Evolutionary conservation across 2,113 vertebrate species (phyloP), one percentile per base, ranked within the genome.

Genomic region (Tachysurus vachellii): DNA sequence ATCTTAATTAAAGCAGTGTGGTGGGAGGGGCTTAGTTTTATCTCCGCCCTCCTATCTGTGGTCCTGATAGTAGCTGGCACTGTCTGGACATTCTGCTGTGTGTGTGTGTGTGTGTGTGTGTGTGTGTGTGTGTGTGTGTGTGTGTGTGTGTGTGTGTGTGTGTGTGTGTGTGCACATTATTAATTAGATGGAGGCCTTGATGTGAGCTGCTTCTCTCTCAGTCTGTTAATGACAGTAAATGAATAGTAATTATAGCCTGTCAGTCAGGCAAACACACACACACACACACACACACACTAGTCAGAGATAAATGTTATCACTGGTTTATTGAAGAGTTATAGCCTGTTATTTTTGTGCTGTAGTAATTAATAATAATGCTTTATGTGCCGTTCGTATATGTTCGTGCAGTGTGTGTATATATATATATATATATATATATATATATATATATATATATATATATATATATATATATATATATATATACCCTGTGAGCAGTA

Each of bases 111-210:
- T 77, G 47, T 77, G 50, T 53, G 23, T 79, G 50, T 77, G 75
- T 44, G 31, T 86, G 59, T 80, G 75, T 64, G 73, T 54, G 75
- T 76, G 70, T 47, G 21, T 73, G 10, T 61, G 56, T 36, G 26
- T 61, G 17, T 85, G 70, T 28, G 73, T 80, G 89, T 89, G 87
- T 90, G 91, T 85, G 87, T 88, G 91, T 90, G 91, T 92, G 94
- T 92, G 93, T 89, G 86, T 87, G 87, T 82, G 88, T 59, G 92
- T 28, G 62, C 73, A 80, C 73, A 73, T 86, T 82, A 89, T 89
- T 86, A 86, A 89, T 86, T 64, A 83, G 76, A 82, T 68, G 16
- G 54, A 71, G 80, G 50, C 57, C 71, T 75, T 56, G 73, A 61
- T 88, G 83, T 88, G 86, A 80, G 62, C 84, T 80, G 80, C 57